Evolutionary conservation across 2,888 invertebrate genomes (phyloP).

Genomic region (Autographa pulchrina): DNA sequence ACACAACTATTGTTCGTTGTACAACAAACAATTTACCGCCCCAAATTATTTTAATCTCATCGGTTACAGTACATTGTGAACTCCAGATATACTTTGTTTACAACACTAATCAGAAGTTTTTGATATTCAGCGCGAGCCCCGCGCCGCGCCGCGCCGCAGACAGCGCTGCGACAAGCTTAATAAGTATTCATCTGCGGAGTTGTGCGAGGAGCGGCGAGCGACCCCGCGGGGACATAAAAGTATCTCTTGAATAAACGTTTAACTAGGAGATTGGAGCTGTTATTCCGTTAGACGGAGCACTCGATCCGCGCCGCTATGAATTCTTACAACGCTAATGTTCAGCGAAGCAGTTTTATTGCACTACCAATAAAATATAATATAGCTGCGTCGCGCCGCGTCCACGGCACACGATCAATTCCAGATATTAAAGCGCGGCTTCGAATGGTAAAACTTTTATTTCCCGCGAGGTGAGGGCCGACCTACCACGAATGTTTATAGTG

Average conservation of each 20-base stretch:
- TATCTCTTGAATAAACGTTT: constrained; percentile 60
- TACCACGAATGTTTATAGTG: constrained; percentile 31
- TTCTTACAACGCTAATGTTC: constrained; percentile 64
- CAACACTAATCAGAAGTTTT: constrained; percentile 56
- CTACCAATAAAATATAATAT: constrained; percentile 71
- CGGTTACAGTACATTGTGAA: constrained; percentile 37
- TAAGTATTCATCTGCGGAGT: constrained; percentile 59
- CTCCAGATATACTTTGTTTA: constrained; percentile 51
- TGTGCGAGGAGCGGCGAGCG: constrained; percentile 16
- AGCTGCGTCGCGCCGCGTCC: constrained; percentile 38
- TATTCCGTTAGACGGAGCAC: constrained; percentile 41
- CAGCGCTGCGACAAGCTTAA: constrained; percentile 56
- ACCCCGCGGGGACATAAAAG: constrained; percentile 52
- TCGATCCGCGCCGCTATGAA: constrained; percentile 46
- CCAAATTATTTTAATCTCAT: constrained; percentile 42
- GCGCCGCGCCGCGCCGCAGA: constrained; percentile 25
- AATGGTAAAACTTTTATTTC: constrained; percentile 80
- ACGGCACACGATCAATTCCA: constrained; percentile 67
- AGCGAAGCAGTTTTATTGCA: constrained; percentile 64
- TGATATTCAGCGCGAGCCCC: constrained; percentile 52
- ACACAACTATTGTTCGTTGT: not conserved
- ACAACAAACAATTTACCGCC: constrained; percentile 24
- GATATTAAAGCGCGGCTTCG: constrained; percentile 71
- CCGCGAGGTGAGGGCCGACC: constrained; percentile 61
- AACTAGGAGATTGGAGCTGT: constrained; percentile 58